Conservation (phyloP, 2,888 invertebrate species). For the Eupithecia pulchellata region DNA sequence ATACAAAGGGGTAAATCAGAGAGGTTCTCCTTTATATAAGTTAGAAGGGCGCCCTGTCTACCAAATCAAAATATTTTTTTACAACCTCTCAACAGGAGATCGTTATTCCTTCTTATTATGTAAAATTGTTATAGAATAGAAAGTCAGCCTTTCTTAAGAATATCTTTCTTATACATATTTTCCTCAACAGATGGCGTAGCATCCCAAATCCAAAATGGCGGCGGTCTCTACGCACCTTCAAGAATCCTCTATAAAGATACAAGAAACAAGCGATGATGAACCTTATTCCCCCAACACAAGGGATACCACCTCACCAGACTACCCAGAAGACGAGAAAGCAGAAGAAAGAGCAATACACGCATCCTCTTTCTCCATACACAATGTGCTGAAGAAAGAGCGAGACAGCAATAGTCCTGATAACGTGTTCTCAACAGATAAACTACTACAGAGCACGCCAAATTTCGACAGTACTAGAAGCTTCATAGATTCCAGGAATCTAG, state of each 20-base stretch:
- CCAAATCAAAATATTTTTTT: too few species aligned
- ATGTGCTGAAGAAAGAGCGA: constrained; percentile 80
- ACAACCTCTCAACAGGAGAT: too few species aligned
- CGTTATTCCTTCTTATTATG: too few species aligned
- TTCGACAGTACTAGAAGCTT: constrained; percentile 60
- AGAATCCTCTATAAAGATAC: constrained; percentile 74
- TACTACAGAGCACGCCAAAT: constrained; percentile 77
- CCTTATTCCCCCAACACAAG: constrained; percentile 76
- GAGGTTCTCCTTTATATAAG: too few species aligned
- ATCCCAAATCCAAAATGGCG: constrained; percentile 67
- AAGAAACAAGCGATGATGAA: constrained; percentile 80
- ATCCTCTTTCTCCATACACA: constrained; percentile 81
- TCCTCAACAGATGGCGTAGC: constrained; percentile 76
- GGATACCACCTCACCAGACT: constrained; percentile 75
- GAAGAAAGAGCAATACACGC: constrained; percentile 68
- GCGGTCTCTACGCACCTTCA: constrained; percentile 78
- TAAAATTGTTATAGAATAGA: neutral
- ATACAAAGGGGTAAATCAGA: too few species aligned
- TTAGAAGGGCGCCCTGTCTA: too few species aligned
- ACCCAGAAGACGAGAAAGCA: constrained; percentile 71
- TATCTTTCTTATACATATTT: constrained; percentile 20
- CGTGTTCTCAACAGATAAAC: constrained; percentile 80
- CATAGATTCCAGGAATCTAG: constrained; percentile 57
- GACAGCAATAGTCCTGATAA: constrained; percentile 79
- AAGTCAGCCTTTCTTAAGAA: neutral